Conservation (phyloP, 2,113 vertebrate genomes). For the Spheniscus mendiculus region DNA sequence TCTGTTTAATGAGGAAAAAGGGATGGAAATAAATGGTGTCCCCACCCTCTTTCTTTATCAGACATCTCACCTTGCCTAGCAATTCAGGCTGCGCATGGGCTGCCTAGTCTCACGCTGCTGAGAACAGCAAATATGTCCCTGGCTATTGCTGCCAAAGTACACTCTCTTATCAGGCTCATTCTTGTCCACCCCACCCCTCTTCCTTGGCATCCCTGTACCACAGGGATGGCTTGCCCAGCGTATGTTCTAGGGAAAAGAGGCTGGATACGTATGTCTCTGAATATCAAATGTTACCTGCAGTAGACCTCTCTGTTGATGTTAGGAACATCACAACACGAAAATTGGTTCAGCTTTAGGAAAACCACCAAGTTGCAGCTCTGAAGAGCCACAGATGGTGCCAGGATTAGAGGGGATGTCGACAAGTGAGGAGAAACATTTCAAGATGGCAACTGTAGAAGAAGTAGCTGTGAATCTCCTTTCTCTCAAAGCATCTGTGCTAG, state of each 20-base stretch:
- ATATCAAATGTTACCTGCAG: background rate
- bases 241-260: background rate
- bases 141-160: background rate
- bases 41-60: background rate
- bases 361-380: background rate
- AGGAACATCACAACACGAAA: background rate
- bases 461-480: background rate
- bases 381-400: background rate
- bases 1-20: background rate
- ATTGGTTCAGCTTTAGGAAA: background rate
- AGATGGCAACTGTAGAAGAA: background rate
- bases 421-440: background rate
- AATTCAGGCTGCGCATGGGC: background rate
- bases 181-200: background rate
- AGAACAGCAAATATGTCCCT: background rate
- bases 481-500: background rate
- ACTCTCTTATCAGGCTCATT: background rate
- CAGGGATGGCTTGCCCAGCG: background rate
- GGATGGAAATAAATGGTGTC: background rate
- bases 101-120: background rate
- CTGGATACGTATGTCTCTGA: background rate
- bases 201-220: background rate
- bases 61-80: background rate
- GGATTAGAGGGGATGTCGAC: background rate
- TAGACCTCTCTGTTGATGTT: background rate